phyloP scores from a whole-genome alignment of 2,888 invertebrate species.

The Microplitis deprimator region DNA sequence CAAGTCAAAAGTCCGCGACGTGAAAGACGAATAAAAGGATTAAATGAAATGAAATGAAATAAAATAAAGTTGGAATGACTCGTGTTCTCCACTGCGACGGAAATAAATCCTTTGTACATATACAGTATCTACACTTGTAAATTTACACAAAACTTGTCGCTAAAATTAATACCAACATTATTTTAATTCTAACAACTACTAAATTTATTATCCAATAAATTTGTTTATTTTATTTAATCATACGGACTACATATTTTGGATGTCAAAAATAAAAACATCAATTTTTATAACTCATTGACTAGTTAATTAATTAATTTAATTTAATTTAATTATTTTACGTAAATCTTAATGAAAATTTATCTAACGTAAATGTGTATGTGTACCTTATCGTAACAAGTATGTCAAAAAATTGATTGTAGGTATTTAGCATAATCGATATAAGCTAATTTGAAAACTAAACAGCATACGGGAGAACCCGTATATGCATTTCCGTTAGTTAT shows the following conservation, averaged over 20 bases:
- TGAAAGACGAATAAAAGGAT: slow-evolving; percentile 45
- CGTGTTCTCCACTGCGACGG: slow-evolving; percentile 45
- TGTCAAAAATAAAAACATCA: not conserved
- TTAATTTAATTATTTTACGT: not conserved
- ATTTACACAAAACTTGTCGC: slow-evolving; percentile 27
- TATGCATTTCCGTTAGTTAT: slow-evolving; percentile 45
- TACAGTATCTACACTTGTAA: slow-evolving; percentile 15
- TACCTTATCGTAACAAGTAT: not conserved
- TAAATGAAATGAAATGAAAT: slow-evolving; percentile 46
- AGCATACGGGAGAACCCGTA: slow-evolving; percentile 40
- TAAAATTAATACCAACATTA: slow-evolving; percentile 2
- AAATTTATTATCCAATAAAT: not conserved
- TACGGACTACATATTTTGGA: not conserved
- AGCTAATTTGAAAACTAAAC: slow-evolving; percentile 34
- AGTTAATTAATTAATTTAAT: not conserved
- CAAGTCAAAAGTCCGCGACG: slow-evolving; percentile 43
- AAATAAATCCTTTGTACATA: slow-evolving; percentile 54
- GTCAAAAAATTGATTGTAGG: not conserved
- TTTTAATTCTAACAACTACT: not conserved
- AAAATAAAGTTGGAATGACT: slow-evolving; percentile 24
- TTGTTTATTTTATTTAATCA: not conserved
- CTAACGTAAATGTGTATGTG: not conserved
- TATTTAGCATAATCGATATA: slow-evolving; percentile 3
- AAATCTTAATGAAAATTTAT: too few species aligned
- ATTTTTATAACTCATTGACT: not conserved